phyloP scores from a whole-genome alignment of 2,797 vertebrate species.

The Clarias platycephalus region DNA sequence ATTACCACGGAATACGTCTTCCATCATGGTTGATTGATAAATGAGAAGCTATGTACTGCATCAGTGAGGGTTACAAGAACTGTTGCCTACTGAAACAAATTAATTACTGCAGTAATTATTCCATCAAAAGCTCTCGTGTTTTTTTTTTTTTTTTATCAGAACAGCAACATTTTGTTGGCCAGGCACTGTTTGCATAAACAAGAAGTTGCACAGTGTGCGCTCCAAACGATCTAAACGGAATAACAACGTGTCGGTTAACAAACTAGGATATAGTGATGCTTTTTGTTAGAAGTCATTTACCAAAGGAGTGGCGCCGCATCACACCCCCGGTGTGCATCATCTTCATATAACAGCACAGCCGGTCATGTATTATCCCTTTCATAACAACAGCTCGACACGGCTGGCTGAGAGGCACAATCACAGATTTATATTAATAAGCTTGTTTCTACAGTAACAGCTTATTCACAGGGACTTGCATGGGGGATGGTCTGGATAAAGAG shows the following conservation, averaged over 20 bases:
- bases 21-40: no score
- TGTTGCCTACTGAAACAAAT: no score
- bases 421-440: not conserved
- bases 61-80: no score
- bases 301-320: not conserved
- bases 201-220: not conserved
- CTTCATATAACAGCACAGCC: not conserved
- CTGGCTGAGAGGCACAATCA: constrained; percentile 1
- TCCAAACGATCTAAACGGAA: not conserved
- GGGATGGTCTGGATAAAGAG: not conserved
- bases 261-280: not conserved
- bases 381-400: not conserved
- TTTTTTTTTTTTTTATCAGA: no score
- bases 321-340: not conserved
- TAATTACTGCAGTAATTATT: no score
- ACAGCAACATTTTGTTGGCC: no score
- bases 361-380: not conserved
- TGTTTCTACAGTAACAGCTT: constrained; percentile 10
- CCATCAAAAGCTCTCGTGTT: no score
- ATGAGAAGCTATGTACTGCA: no score
- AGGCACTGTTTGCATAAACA: not conserved
- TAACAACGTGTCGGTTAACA: not conserved
- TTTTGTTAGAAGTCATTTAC: not conserved
- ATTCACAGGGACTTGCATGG: not conserved
- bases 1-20: no score